Conservation (phyloP, 2,797 vertebrate genomes). For the Xiphorhynchus erythropygius region DNA sequence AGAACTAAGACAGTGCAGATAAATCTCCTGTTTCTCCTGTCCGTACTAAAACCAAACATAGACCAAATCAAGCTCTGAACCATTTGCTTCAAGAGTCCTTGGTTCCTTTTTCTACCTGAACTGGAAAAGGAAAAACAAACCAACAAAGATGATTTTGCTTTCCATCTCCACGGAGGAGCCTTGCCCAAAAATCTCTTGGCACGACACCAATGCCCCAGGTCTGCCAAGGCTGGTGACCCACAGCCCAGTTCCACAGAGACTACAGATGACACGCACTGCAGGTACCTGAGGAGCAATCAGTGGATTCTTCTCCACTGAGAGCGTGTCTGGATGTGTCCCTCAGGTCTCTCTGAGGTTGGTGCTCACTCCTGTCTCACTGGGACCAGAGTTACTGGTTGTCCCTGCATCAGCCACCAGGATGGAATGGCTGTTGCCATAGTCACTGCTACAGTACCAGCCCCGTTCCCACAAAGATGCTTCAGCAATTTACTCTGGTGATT, state of each 20-base stretch:
- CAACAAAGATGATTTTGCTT: neutral
- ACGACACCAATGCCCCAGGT: neutral
- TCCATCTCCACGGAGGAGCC: neutral
- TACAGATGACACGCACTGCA: rapidly evolving
- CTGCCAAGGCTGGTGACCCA: neutral
- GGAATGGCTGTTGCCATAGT: neutral
- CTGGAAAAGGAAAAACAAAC: neutral
- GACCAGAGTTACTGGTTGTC: neutral
- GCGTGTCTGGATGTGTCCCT: neutral
- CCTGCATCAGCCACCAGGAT: neutral
- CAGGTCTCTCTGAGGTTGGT: neutral
- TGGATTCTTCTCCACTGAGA: neutral
- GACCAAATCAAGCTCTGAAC: neutral
- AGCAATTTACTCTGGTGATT: conserved; percentile 64
- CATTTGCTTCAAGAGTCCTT: neutral
- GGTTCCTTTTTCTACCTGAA: neutral
- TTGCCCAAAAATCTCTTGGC: neutral
- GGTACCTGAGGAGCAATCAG: neutral
- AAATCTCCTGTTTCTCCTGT: neutral
- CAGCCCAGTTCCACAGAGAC: neutral
- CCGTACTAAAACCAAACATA: neutral
- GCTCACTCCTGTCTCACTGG: neutral
- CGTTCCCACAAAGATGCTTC: conserved; percentile 66
- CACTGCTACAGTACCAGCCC: conserved; percentile 27
- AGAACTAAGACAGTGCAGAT: neutral